A percentile compares a stretch with the other conserved stretches of the same genome.
These are phyloP conservation scores for Magallana ariakensis DNA, from an alignment of 1,140 invertebrate genomes.

Conservation along the genomic window DNA sequence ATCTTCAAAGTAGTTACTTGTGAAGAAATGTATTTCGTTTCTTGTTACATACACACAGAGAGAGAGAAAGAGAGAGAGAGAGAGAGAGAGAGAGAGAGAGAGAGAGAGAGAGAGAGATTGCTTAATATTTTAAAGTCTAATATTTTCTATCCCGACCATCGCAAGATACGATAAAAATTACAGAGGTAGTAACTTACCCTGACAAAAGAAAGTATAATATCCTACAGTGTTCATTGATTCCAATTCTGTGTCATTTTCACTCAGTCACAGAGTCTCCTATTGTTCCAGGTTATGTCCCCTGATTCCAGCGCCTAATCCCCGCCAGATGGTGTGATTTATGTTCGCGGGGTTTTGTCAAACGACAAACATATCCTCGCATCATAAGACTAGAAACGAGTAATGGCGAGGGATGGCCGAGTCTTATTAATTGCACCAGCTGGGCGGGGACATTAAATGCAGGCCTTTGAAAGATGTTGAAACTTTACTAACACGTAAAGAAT, in stretches of 20 bases:
- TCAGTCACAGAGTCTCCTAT: neutral
- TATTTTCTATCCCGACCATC: too few species aligned
- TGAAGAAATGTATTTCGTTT: too few species aligned
- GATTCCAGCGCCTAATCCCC: neutral
- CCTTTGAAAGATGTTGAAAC: conserved; percentile 6
- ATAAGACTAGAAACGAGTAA: neutral
- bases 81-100: neutral
- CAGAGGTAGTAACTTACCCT: neutral
- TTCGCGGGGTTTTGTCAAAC: conserved; percentile 1
- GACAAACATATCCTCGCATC: neutral
- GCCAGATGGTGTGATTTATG: neutral
- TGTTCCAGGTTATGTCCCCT: neutral
- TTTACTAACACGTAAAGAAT: neutral
- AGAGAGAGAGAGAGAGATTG: neutral
- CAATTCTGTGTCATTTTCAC: neutral
- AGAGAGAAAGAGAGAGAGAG: neutral
- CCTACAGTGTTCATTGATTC: neutral
- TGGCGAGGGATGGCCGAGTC: neutral
- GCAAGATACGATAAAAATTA: too few species aligned
- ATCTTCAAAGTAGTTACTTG: neutral
- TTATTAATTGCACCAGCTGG: conserved; percentile 22
- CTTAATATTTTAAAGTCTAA: too few species aligned
- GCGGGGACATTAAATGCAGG: neutral
- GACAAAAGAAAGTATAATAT: neutral
- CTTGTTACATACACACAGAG: neutral